phyloP scores from a whole-genome alignment of 2,888 invertebrate genomes.

The Baccha elongata region DNA sequence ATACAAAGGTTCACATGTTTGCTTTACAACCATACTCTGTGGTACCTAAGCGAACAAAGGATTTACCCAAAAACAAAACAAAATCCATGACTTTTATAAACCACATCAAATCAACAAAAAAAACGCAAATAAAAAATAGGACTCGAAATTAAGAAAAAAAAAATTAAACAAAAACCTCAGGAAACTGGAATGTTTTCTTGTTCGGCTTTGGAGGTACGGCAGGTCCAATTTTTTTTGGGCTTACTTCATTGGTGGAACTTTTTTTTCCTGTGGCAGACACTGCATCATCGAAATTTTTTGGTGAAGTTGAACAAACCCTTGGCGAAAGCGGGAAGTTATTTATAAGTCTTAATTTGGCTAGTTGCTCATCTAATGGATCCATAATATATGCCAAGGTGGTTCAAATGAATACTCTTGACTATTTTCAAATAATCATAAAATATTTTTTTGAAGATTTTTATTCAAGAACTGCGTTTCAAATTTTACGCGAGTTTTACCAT shows the following conservation, averaged over 20 bases:
- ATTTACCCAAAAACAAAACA: slow-evolving; percentile 38
- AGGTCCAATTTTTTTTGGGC: slow-evolving; percentile 87
- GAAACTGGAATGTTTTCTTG: slow-evolving; percentile 83
- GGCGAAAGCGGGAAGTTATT: slow-evolving; percentile 80
- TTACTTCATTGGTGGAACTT: slow-evolving; percentile 74
- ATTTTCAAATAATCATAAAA: too few species aligned
- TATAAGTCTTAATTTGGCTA: slow-evolving; percentile 87
- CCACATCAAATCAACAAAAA: slow-evolving; percentile 17
- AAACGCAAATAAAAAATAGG: neutral
- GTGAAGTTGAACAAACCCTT: slow-evolving; percentile 57
- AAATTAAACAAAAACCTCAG: slow-evolving; percentile 77
- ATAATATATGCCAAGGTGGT: slow-evolving; percentile 77
- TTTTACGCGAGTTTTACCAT: too few species aligned
- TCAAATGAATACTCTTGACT: too few species aligned
- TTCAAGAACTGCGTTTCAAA: too few species aligned
- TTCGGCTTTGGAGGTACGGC: slow-evolving; percentile 91
- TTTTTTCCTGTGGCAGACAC: slow-evolving; percentile 9
- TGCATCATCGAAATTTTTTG: slow-evolving; percentile 23
- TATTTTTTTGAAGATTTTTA: too few species aligned
- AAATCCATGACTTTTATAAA: slow-evolving; percentile 17
- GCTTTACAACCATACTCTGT: slow-evolving; percentile 88
- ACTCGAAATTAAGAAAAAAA: slow-evolving; percentile 18
- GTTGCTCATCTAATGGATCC: slow-evolving; percentile 88
- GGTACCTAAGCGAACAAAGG: slow-evolving; percentile 84
- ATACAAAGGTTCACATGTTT: slow-evolving; percentile 89